Base-by-base conservation (phyloP, 2,888 invertebrate species). In the Ypsolopha scabrella region DNA sequence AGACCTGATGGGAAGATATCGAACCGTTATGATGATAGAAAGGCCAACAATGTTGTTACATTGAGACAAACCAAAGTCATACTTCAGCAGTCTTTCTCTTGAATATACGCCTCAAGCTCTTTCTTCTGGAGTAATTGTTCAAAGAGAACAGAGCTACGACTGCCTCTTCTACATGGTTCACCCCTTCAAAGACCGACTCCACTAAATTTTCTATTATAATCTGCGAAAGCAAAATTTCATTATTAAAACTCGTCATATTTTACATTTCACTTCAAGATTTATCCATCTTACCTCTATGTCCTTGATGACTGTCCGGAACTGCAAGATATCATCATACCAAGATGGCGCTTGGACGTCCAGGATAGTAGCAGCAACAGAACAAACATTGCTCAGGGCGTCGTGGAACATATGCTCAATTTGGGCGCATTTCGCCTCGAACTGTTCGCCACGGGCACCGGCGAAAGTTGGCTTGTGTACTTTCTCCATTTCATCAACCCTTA, bases 171-270 rank as follows among this genome's bases (percentile, higher is more conserved):
- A 95, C 90, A 58, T 94, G 94, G 50, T 91, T 92, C 7, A 94
- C 90, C 7, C 91, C 90, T 58, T 92, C 91, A 67, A 96, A 96
- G 0, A 94, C 92, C 0, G 91, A 89, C 47, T 91, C 90, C 41
- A 95, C 91, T 7, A 96, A 85, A 67, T 96, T 95, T 70, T 95
- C 94, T 58, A 96, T 90, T 58, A 94, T 93, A 58, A 94, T 89
- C 89, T 94, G 64, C 10, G 67, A 65, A 14, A 51, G 53, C n/a
- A 3, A 35, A 24, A 24, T 24, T 24, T 4, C 24, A 4, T 24
- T 24, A 4, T 3, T 24, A 24, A 24, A 34, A 45, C 7, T 45
- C 24, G 1, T 6, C 45, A 45, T 7, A 8, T 45, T 24, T 45
- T n/a, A 39, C 6, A 6, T 9, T 39, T 2, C n/a, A n/a, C n/a